Evolutionary conservation across 1,140 invertebrate species (phyloP).

Genomic region (Adoxophyes honmai): DNA sequence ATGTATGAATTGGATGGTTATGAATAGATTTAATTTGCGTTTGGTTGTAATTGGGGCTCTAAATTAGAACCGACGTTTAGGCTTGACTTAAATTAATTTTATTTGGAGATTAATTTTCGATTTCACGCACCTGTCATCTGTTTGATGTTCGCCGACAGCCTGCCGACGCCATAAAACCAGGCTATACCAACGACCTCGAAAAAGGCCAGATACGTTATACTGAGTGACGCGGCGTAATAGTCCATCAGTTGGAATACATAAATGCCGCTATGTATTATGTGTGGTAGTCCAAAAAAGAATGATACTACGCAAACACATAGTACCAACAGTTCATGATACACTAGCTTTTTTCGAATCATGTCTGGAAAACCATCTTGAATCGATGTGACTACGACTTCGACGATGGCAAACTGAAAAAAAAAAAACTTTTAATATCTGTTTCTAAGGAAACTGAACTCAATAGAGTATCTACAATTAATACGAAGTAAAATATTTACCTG

Average conservation of each 20-base stretch:
- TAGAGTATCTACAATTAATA: too few species aligned
- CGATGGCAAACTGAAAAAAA: slow-evolving; percentile 87
- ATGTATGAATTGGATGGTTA: too few species aligned
- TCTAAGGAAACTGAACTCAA: too few species aligned
- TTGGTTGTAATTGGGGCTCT: too few species aligned
- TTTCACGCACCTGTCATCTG: slow-evolving; percentile 88
- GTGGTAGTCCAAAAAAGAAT: slow-evolving; percentile 89
- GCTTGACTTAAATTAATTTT: too few species aligned
- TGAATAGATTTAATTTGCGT: too few species aligned
- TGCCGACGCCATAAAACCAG: slow-evolving; percentile 93
- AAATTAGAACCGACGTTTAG: too few species aligned
- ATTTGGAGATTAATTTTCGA: not conserved
- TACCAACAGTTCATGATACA: slow-evolving; percentile 92
- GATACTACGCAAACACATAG: slow-evolving; percentile 89
- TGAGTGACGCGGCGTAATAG: slow-evolving; percentile 93
- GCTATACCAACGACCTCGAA: slow-evolving; percentile 94
- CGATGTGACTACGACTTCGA: slow-evolving; percentile 94
- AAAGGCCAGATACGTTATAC: slow-evolving; percentile 94
- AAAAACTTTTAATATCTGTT: not conserved
- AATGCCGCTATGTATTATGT: slow-evolving; percentile 93
- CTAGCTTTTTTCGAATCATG: slow-evolving; percentile 87
- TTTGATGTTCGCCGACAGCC: slow-evolving; percentile 88
- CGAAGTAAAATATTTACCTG: slow-evolving; percentile 80
- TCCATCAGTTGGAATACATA: slow-evolving; percentile 96
- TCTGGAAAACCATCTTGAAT: slow-evolving; percentile 93